Evolutionary conservation across 1,140 invertebrate genomes (phyloP).

Genomic region (Cyphomyrmex costatus): DNA sequence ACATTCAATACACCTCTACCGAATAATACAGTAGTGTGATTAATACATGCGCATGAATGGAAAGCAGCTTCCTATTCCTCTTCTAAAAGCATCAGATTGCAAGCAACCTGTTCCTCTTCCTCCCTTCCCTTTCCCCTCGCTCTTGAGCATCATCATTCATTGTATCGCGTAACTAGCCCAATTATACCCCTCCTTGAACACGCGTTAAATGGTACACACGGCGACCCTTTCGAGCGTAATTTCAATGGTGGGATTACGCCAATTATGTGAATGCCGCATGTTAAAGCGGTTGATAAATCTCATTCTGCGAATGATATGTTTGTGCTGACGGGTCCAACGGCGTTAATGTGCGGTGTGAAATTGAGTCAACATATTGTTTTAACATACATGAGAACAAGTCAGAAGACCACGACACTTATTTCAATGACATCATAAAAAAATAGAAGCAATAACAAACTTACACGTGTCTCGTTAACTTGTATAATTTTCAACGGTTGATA

Average conservation of each 20-base stretch:
- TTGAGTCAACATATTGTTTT: neutral
- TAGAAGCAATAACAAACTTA: too few species aligned
- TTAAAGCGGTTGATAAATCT: conserved; percentile 44
- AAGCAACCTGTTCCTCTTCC: conserved; percentile 4
- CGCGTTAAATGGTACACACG: conserved; percentile 29
- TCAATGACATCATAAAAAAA: neutral
- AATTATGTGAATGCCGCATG: conserved; percentile 52
- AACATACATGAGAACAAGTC: neutral
- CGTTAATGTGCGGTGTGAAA: neutral
- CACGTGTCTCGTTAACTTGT: neutral
- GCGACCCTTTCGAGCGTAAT: conserved; percentile 44
- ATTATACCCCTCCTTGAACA: conserved; percentile 47
- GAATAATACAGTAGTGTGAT: conserved; percentile 24
- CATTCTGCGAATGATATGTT: conserved; percentile 34
- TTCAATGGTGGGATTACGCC: conserved; percentile 39
- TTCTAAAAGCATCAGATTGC: conserved; percentile 37
- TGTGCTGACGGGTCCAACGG: conserved; percentile 3
- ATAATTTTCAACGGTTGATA: neutral
- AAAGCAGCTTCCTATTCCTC: conserved; percentile 26
- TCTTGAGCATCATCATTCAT: conserved; percentile 46
- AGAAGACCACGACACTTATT: neutral
- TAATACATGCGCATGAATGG: conserved; percentile 40
- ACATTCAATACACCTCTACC: neutral
- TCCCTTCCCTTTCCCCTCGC: neutral
- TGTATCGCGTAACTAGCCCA: conserved; percentile 51